Evolutionary conservation across 2,797 vertebrate genomes (phyloP).

Genomic region (Poeciliopsis infans): DNA sequence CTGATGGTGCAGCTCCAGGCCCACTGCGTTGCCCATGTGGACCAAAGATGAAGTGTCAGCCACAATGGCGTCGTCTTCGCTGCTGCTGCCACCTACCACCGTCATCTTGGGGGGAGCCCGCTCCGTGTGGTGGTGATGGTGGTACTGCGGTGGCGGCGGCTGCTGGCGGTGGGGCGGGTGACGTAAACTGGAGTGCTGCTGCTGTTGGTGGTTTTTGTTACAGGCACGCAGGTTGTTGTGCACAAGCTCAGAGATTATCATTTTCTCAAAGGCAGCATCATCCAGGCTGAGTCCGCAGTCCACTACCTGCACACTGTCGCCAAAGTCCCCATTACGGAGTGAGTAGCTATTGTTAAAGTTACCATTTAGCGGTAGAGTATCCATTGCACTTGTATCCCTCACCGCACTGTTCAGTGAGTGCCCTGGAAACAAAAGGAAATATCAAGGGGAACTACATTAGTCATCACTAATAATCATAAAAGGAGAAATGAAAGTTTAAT

Average conservation of each 20-base stretch:
- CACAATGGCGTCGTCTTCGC: constrained; percentile 90
- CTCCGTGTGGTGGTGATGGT: constrained; percentile 91
- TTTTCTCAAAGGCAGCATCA: constrained; percentile 98
- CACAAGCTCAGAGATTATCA: constrained; percentile 99
- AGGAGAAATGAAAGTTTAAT: constrained; percentile 82
- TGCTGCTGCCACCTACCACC: constrained; percentile 86
- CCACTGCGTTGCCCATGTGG: constrained; percentile 82
- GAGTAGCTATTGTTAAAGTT: constrained; percentile 99
- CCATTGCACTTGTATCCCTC: constrained; percentile 99
- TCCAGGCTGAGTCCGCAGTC: constrained; percentile 98
- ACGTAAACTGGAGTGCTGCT: constrained; percentile 86
- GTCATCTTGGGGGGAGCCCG: constrained; percentile 88
- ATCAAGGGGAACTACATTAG: constrained; percentile 68
- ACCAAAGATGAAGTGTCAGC: constrained; percentile 91
- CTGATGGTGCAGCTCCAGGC: constrained; percentile 89
- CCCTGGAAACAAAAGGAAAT: constrained; percentile 87
- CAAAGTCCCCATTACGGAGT: constrained; percentile 94
- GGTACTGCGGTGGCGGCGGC: constrained; percentile 85
- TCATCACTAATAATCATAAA: constrained; percentile 32
- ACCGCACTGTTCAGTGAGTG: constrained; percentile 98
- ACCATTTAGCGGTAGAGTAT: constrained; percentile 99
- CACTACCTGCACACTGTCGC: constrained; percentile 92
- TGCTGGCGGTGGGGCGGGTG: constrained; percentile 82
- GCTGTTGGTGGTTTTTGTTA: constrained; percentile 89
- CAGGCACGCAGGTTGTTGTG: constrained; percentile 98